Percentiles rank a stretch among this genome's conserved stretches.
Evolutionary conservation across 1,140 invertebrate species (phyloP).

Genomic region (Bombus ignitus): DNA sequence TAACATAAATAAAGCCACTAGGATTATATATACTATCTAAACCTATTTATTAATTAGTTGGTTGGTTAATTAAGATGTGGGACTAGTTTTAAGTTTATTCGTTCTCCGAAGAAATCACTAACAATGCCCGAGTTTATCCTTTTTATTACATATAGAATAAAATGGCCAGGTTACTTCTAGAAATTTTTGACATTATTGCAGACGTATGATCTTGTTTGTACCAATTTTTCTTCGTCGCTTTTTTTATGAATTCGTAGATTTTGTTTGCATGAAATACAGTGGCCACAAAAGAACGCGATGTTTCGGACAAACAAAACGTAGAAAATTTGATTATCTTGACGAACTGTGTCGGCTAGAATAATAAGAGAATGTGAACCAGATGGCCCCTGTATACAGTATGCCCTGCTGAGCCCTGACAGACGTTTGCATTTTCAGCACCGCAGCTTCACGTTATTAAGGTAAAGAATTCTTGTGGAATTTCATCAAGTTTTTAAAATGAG

Average conservation of each 20-base stretch:
- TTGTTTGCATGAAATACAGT: constrained; percentile 17
- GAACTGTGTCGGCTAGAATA: constrained; percentile 34
- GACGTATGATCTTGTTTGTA: neutral
- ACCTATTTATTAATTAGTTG: constrained; percentile 6
- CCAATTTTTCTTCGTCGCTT: neutral
- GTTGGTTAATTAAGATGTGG: neutral
- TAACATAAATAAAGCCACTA: neutral
- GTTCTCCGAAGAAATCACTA: neutral
- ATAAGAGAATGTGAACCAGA: constrained; percentile 19
- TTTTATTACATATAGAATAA: neutral
- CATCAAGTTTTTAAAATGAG: neutral
- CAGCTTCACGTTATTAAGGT: neutral
- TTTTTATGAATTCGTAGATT: neutral
- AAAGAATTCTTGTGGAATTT: neutral
- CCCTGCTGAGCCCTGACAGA: neutral
- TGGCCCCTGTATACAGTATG: neutral
- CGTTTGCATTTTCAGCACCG: constrained; percentile 31
- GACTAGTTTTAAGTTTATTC: too few species aligned
- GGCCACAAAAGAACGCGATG: neutral
- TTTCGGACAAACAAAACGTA: neutral
- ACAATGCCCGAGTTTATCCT: neutral
- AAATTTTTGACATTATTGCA: neutral
- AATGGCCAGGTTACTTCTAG: neutral
- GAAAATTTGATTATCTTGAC: constrained; percentile 35
- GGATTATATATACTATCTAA: neutral